Evolutionary conservation across 92 coral and sea anemone genomes (phyloP), one percentile per base, ranked within the genome.

Genomic region (Galaxea fascicularis): DNA sequence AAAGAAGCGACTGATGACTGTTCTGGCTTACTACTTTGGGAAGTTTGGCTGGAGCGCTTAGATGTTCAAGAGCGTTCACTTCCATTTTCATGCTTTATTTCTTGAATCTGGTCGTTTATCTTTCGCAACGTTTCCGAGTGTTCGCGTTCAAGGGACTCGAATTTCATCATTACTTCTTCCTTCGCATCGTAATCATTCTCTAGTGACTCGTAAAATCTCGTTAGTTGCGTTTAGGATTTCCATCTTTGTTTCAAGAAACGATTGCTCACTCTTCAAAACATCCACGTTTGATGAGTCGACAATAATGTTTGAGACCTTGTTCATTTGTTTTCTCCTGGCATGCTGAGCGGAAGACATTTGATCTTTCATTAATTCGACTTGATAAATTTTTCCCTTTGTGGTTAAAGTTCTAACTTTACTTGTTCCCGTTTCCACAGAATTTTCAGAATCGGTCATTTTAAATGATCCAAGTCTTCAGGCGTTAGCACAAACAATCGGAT

Each of bases 191-290:
- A 59, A 77, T 77, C 58, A 1, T 41, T 58, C 28, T 72, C 71
- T 72, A 82, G 71, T 28, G 27, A 47, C 14, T 82, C 79, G 28
- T 56, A 63, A 25, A 72, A 63, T 39, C 10, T 82, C 72, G 71
- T 54, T 82, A 18, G 86, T 69, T 15, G 86, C 86, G 78, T 41
- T 60, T 24, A 71, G 78, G 47, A 82, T 82, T 28, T 71, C n/a
- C n/a, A n/a, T n/a, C n/a, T n/a, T n/a, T n/a, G n/a, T n/a, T n/a
- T n/a, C n/a, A n/a, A n/a, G n/a, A 29, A 82, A 64, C 39, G 79
- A 22, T 74, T 80, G 47, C 35, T 82, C 72, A 58, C 71, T 82
- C 44, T 72, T 60, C 12, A 81, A 25, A 11, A 51, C 25, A 72
- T 57, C 49, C 10, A 47, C 25, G 46, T 80, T 72, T 28, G 73